A percentile compares a stretch with the other conserved stretches of the same genome.
phyloP scores from a whole-genome alignment of 1,140 invertebrate genomes.

The Eumeta japonica region DNA sequence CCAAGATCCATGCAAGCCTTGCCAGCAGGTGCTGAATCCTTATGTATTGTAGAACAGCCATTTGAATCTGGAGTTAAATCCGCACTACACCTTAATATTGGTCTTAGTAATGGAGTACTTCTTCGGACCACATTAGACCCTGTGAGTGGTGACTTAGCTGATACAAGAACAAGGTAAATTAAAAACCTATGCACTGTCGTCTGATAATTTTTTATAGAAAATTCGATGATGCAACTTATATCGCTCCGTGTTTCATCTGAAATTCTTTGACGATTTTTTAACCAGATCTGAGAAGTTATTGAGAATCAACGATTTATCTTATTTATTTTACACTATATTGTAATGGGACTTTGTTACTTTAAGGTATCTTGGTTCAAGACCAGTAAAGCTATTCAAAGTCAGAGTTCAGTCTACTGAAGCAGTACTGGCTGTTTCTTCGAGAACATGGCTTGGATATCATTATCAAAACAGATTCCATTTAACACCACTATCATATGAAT shows the following conservation, averaged over 20 bases:
- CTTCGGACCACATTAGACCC: conserved; percentile 94
- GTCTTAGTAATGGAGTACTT: conserved; percentile 94
- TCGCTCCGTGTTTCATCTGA: conserved; percentile 53
- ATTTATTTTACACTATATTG: no score
- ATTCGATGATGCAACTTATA: conserved; percentile 37
- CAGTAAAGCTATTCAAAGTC: conserved; percentile 96
- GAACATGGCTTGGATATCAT: conserved; percentile 98
- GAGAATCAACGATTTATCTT: no score
- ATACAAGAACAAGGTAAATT: conserved; percentile 83
- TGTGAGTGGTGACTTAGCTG: conserved; percentile 94
- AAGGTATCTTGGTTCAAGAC: conserved; percentile 86
- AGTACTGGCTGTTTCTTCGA: conserved; percentile 95
- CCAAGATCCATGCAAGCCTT: conserved; percentile 94
- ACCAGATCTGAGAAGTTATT: conserved; percentile 53
- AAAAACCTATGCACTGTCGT: no score
- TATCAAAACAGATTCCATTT: conserved; percentile 97
- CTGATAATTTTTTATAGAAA: conserved; percentile 2
- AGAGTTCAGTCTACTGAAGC: conserved; percentile 94
- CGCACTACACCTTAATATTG: conserved; percentile 94
- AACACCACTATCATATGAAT: conserved; percentile 94
- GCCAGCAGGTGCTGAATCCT: conserved; percentile 93
- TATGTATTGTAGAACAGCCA: conserved; percentile 89
- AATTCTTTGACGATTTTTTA: conserved; percentile 44
- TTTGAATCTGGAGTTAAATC: conserved; percentile 68
- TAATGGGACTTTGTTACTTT: no score